Percentiles rank a stretch among this genome's conserved stretches.
These are phyloP conservation scores for Melinaea marsaeus DNA, from an alignment of 2,888 invertebrate species.

Conservation along the genomic window DNA sequence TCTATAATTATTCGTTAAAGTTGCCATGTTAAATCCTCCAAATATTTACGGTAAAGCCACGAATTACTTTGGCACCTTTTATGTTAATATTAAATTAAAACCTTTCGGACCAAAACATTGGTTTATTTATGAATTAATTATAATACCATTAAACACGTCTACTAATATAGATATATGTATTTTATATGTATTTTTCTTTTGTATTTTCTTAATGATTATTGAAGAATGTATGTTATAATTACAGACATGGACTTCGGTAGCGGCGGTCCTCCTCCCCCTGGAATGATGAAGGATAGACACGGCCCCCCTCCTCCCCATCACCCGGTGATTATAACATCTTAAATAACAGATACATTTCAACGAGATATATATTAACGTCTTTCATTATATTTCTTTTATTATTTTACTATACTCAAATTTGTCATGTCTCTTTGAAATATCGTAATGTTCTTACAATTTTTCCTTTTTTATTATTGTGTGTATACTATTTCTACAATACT, in stretches of 20 bases:
- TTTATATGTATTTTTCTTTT: background rate
- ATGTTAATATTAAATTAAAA: constrained; percentile 20
- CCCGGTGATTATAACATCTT: constrained; percentile 49
- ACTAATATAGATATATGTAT: background rate
- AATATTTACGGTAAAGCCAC: background rate
- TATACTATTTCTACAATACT: no score
- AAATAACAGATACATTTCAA: background rate
- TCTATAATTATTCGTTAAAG: background rate
- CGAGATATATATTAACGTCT: background rate
- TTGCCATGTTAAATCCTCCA: background rate
- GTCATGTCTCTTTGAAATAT: no score
- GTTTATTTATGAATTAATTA: background rate
- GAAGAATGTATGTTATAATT: constrained; percentile 29
- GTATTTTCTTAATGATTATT: background rate
- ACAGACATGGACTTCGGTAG: constrained; percentile 74
- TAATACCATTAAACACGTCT: background rate
- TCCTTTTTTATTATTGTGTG: no score
- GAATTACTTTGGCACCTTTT: constrained; percentile 10
- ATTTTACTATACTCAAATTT: no score
- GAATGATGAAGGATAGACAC: constrained; percentile 80
- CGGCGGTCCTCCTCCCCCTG: constrained; percentile 72
- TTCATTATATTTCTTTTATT: background rate
- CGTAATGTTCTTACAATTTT: no score
- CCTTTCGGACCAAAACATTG: background rate
- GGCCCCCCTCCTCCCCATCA: constrained; percentile 74